A percentile compares a stretch with the other conserved stretches of the same genome.
Evolutionary conservation across 1,140 invertebrate genomes (phyloP).

Genomic region (Solenopsis fugax): DNA sequence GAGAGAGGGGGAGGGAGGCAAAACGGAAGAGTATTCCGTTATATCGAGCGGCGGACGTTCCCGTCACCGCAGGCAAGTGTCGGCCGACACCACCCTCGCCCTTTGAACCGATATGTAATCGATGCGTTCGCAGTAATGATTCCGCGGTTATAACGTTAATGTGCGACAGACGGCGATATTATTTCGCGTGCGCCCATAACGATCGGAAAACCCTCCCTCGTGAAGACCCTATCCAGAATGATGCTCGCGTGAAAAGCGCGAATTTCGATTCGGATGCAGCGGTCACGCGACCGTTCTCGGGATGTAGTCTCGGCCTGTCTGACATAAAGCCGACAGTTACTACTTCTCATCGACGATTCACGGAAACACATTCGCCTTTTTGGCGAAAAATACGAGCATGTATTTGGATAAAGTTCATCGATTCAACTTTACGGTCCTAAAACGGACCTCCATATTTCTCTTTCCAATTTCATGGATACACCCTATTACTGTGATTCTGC

Average conservation of each 20-base stretch:
- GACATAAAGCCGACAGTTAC: neutral
- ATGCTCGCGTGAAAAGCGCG: conserved; percentile 8
- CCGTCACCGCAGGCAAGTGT: conserved; percentile 40
- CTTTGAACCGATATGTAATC: conserved; percentile 51
- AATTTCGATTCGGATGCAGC: neutral
- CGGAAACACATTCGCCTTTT: neutral
- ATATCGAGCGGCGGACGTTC: conserved; percentile 15
- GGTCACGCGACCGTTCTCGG: neutral
- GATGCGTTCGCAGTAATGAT: conserved; percentile 52
- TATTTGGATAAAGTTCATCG: neutral
- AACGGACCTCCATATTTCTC: neutral
- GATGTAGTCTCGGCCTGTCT: neutral
- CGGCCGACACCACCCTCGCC: conserved; percentile 31
- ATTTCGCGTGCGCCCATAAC: neutral
- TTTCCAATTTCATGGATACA: neutral
- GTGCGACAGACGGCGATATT: conserved; percentile 24
- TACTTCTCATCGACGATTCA: neutral
- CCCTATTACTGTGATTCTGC: neutral
- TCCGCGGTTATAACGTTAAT: conserved; percentile 48
- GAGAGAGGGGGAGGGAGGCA: neutral
- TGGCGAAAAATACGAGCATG: neutral
- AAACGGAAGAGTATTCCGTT: conserved; percentile 29
- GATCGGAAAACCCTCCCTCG: neutral
- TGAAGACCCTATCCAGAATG: neutral
- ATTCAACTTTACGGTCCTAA: neutral